Conservation (phyloP, 2,888 invertebrate genomes). For the Achlya flavicornis region DNA sequence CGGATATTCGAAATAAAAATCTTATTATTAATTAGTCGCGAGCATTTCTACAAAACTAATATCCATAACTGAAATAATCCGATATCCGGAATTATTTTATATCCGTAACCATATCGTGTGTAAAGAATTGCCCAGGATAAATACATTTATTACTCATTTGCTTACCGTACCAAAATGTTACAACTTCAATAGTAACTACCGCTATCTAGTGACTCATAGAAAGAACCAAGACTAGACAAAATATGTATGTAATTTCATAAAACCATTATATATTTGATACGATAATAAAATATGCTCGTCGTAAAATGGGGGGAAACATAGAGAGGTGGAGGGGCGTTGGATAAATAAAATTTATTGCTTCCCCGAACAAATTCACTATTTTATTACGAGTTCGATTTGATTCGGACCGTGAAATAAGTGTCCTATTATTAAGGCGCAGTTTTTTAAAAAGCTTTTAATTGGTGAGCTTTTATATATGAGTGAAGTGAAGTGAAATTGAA, state of each 20-base stretch:
- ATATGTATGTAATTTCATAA: slow-evolving; percentile 5
- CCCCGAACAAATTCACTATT: slow-evolving; percentile 46
- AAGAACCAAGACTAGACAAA: background rate
- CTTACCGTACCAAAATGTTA: too few relatives aligned
- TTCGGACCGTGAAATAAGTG: slow-evolving; percentile 43
- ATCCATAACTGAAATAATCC: too few relatives aligned
- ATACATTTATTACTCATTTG: too few relatives aligned
- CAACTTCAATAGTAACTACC: too few relatives aligned
- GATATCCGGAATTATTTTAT: too few relatives aligned
- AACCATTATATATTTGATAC: slow-evolving; percentile 14
- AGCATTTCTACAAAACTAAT: too few relatives aligned
- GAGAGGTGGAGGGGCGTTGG: slow-evolving; percentile 22
- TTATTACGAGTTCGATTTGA: slow-evolving; percentile 40
- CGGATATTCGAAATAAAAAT: too few relatives aligned
- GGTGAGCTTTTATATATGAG: too few relatives aligned
- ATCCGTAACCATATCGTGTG: too few relatives aligned
- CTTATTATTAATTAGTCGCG: too few relatives aligned
- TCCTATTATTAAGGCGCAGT: slow-evolving; percentile 34
- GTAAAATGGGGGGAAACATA: slow-evolving; percentile 14
- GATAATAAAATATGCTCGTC: slow-evolving; percentile 35
- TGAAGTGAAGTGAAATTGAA: too few relatives aligned
- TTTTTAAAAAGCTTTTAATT: background rate
- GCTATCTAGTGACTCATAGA: background rate
- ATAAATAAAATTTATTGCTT: slow-evolving; percentile 51
- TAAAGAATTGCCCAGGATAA: too few relatives aligned